Evolutionary conservation across 1,140 invertebrate genomes (phyloP).

Genomic region (Pemphigus obesinymphae): DNA sequence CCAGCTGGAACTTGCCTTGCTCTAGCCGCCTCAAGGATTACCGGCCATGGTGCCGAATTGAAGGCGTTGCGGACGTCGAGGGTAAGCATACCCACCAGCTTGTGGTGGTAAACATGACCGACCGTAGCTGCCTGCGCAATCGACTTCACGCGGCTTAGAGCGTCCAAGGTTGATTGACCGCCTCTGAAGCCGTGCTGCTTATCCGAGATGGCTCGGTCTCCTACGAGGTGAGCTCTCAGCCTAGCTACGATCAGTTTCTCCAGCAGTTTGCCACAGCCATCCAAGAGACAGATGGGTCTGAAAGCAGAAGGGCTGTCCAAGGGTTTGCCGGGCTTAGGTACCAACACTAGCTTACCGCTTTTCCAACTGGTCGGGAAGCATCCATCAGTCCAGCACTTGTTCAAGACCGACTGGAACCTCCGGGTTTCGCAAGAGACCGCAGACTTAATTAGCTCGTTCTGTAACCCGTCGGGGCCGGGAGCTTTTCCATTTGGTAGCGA

Average conservation of each 20-base stretch:
- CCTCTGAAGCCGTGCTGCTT: neutral
- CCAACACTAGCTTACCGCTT: neutral
- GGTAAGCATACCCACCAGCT: neutral
- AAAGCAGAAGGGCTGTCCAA: neutral
- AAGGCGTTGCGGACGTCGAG: neutral
- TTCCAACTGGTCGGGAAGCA: neutral
- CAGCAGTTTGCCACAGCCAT: neutral
- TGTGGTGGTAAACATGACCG: neutral
- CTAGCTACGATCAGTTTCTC: neutral
- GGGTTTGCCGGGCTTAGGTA: neutral
- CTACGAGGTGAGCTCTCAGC: neutral
- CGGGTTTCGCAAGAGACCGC: neutral
- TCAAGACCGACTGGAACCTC: neutral
- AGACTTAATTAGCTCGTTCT: neutral
- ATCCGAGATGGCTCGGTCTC: neutral
- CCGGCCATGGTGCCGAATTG: neutral
- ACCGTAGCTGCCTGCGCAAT: neutral
- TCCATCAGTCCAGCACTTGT: neutral
- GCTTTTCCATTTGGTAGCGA: neutral
- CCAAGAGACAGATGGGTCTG: neutral
- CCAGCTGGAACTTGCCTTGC: neutral
- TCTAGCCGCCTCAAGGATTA: rapidly evolving
- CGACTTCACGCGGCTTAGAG: neutral
- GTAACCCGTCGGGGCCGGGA: neutral
- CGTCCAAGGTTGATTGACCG: neutral